phyloP scores from a whole-genome alignment of 2,888 invertebrate genomes.

The Cyclophora punctaria region DNA sequence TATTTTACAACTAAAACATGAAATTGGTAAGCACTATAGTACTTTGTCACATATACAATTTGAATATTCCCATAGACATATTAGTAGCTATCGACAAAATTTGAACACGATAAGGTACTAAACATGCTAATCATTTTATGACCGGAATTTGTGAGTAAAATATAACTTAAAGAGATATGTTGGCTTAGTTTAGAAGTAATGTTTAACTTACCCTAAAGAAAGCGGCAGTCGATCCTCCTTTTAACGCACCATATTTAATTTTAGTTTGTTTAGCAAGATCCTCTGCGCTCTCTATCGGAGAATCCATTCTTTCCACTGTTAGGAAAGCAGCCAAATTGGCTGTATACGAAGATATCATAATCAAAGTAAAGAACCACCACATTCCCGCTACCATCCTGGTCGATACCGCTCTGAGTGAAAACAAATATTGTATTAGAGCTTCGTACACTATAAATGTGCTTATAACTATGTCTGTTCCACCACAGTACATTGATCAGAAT shows the following conservation, averaged over 20 bases:
- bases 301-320: conserved; percentile 94
- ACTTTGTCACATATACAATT: no score
- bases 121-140: no score
- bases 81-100: no score
- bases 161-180: no score
- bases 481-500: no score
- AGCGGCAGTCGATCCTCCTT: conserved; percentile 93
- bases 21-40: not conserved
- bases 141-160: no score
- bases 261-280: conserved; percentile 97
- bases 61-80: no score
- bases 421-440: conserved; percentile 2
- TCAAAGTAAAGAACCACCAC: conserved; percentile 97
- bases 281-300: conserved; percentile 95
- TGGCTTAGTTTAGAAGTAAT: not conserved
- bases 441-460: no score
- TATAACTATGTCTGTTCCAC: no score
- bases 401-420: conserved; percentile 81
- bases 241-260: conserved; percentile 96
- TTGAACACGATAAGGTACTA: no score
- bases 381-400: conserved; percentile 93
- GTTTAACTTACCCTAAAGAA: conserved; percentile 88
- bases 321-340: conserved; percentile 96
- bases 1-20: not conserved
- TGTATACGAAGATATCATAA: conserved; percentile 97